Evolutionary conservation across 2,888 invertebrate genomes (phyloP), one percentile per base, ranked within the genome.

Genomic region (Napeogenes sylphis): DNA sequence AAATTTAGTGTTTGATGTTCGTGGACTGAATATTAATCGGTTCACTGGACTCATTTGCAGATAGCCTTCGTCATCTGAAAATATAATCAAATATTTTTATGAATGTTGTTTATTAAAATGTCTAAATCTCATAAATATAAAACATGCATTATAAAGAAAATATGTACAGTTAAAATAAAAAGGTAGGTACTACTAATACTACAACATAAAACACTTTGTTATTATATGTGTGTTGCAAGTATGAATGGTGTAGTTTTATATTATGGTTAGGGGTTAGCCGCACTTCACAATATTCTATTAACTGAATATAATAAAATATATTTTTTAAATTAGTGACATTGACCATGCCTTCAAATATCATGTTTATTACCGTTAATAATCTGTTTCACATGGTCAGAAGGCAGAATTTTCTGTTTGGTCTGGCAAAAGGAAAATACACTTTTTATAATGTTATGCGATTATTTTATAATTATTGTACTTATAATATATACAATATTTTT

Each of bases 41-140:
- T 76, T 81, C 3, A 83, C 77, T 0, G 93, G 90, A 71, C 91
- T 92, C 93, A 94, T 94, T 75, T 92, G 91, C 61, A 94, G 82
- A 75, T 94, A 94, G 30, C 93, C 93, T 62, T 91, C 90, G 55
- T 86, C 86, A 67, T 89, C 85, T 82, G 85, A 61, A 85, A 87
- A 66, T 32, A 65, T 35, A 58, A 21, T 8, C 14, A 42, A 47
- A 33, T 35, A 2, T 56, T 32, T 1, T 56, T 55, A 55, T 55
- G n/a, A 55, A 42, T 35, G 38, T 38, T 35, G 55, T 55, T 55
- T 55, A 55, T 38, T 42, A 8, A 38, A 12, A 55, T 30, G 4
- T 53, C 2, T 10, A 30, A 47, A 45, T 13, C 21, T 21, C 33
- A 12, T 38, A 21, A 46, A 30, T 53, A 32, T 32, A 45, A 35